phyloP scores from a whole-genome alignment of 2,113 vertebrate genomes.

The Campylomormyrus numenius region DNA sequence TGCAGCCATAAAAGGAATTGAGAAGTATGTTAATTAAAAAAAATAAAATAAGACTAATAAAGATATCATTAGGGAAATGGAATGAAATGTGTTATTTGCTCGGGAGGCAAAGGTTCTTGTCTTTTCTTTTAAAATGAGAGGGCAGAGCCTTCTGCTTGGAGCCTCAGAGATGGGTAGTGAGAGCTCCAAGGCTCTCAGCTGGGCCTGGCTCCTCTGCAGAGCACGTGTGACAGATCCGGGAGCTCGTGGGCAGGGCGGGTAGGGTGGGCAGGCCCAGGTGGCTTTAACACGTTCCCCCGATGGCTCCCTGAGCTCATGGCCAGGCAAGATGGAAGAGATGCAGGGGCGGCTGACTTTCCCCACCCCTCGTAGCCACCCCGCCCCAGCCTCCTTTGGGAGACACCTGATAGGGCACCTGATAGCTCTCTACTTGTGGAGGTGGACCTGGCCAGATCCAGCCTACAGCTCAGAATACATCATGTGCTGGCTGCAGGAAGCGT shows the following conservation, averaged over 20 bases:
- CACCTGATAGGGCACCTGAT: slow-evolving; percentile 6
- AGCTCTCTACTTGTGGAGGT: neutral
- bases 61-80: neutral
- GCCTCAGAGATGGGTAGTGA: slow-evolving; percentile 49
- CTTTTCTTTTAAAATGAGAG: slow-evolving; percentile 44
- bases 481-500: neutral
- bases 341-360: neutral
- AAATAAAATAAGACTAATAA: neutral
- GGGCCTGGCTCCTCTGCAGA: neutral
- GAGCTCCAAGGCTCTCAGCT: slow-evolving; percentile 22
- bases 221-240: neutral
- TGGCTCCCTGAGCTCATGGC: neutral
- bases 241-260: neutral
- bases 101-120: slow-evolving; percentile 49
- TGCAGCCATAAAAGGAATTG: neutral
- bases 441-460: neutral
- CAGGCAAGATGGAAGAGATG: slow-evolving; percentile 9
- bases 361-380: neutral
- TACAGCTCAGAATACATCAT: neutral
- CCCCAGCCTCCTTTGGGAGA: neutral
- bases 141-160: slow-evolving; percentile 39
- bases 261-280: neutral
- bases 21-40: neutral
- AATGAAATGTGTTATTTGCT: neutral
- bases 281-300: neutral